Percentiles rank a stretch among this genome's conserved stretches.
phyloP scores from a whole-genome alignment of 2,113 vertebrate genomes.

The Peromyscus californicus region DNA sequence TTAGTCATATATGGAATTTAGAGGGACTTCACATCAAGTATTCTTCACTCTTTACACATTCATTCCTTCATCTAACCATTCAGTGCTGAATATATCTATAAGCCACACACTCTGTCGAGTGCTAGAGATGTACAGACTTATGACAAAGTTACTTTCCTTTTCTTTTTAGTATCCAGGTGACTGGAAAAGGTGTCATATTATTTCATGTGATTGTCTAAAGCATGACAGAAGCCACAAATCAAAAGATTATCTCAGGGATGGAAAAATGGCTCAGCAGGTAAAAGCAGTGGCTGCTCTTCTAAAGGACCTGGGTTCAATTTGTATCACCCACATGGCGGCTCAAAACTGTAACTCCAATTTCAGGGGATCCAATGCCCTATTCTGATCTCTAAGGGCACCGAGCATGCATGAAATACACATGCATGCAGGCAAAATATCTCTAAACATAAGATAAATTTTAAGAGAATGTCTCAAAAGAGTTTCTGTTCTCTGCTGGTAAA shows the following conservation, averaged over 20 bases:
- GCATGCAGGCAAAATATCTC: not conserved
- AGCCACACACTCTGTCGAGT: not conserved
- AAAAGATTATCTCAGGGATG: conserved; percentile 60
- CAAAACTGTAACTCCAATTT: not conserved
- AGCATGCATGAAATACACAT: not conserved
- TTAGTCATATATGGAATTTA: conserved; percentile 37
- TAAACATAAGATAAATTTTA: not conserved
- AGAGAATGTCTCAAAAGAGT: conserved; percentile 45
- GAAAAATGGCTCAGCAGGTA: not conserved
- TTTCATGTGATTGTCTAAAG: conserved; percentile 30
- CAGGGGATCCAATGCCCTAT: not conserved
- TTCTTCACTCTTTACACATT: not conserved
- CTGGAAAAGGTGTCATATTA: conserved; percentile 19
- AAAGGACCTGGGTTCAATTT: not conserved
- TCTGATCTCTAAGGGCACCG: not conserved
- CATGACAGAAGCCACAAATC: conserved; percentile 55
- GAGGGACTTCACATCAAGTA: not conserved
- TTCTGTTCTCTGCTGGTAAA: not conserved
- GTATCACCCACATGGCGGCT: not conserved
- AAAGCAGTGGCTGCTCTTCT: not conserved
- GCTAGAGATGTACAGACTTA: not conserved
- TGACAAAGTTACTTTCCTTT: not conserved
- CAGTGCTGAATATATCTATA: not conserved
- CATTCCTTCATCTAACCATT: not conserved
- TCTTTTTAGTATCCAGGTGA: not conserved